A percentile compares a stretch with the other conserved stretches of the same genome.
Conservation (phyloP, 2,797 vertebrate species). For the Dicrostonyx torquatus region DNA sequence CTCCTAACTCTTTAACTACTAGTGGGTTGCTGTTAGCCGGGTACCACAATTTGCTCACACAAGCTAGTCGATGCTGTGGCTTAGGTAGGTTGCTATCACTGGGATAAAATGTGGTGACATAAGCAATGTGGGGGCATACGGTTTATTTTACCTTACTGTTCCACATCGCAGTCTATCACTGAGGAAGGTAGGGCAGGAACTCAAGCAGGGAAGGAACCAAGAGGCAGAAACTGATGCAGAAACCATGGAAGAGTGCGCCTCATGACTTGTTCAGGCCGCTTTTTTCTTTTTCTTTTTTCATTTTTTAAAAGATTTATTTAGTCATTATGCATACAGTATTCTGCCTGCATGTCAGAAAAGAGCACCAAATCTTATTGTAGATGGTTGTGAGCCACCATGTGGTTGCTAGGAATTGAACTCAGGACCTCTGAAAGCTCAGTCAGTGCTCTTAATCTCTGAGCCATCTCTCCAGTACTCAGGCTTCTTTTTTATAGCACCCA, state of each 20-base stretch:
- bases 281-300: background rate
- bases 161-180: background rate
- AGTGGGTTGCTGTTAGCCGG: background rate
- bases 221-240: background rate
- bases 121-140: background rate
- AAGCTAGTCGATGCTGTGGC: background rate
- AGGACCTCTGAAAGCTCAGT: background rate
- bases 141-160: background rate
- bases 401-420: background rate
- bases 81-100: background rate
- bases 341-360: background rate
- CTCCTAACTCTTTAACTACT: background rate
- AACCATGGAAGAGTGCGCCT: background rate
- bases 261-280: background rate
- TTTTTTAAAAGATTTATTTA: background rate
- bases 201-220: background rate
- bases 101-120: background rate
- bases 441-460: background rate
- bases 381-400: background rate
- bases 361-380: background rate
- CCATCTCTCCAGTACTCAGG: background rate
- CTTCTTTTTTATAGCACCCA: background rate
- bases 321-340: background rate
- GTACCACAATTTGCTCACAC: background rate
- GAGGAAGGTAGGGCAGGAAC: background rate